A percentile compares a stretch with the other conserved stretches of the same genome.
Evolutionary conservation across 2,797 vertebrate genomes (phyloP).

Genomic region (Diceros bicornis): DNA sequence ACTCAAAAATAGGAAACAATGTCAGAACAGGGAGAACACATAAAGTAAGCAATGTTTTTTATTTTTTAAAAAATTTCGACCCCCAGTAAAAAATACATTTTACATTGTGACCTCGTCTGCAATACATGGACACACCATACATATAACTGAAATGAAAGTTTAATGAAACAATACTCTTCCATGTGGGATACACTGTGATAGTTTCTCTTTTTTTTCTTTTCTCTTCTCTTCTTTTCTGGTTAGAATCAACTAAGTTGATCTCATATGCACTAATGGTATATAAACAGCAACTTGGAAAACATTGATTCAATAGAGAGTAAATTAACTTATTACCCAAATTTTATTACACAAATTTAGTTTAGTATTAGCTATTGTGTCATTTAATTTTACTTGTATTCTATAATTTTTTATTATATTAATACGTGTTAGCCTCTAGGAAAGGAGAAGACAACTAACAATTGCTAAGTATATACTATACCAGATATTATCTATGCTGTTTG

Average conservation of each 20-base stretch:
- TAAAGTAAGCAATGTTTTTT: neutral
- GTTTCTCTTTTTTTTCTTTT: neutral
- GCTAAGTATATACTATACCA: neutral
- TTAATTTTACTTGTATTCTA: constrained; percentile 43
- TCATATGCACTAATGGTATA: neutral
- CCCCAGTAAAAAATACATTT: neutral
- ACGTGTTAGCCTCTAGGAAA: neutral
- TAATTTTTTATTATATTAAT: constrained; percentile 40
- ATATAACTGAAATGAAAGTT: constrained; percentile 42
- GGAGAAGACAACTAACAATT: neutral
- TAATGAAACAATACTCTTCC: neutral
- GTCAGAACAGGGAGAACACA: neutral
- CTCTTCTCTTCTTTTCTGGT: neutral
- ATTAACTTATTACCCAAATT: neutral
- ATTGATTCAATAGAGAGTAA: neutral
- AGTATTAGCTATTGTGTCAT: neutral
- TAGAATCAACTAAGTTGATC: constrained; percentile 36
- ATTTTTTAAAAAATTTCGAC: neutral
- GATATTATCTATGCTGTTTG: neutral
- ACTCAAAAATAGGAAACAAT: constrained; percentile 5
- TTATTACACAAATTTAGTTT: neutral
- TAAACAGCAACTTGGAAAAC: neutral
- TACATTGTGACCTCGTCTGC: neutral
- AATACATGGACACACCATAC: neutral
- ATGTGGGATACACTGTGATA: neutral